phyloP scores from a whole-genome alignment of 2,888 invertebrate genomes.

The Papilio protenor region DNA sequence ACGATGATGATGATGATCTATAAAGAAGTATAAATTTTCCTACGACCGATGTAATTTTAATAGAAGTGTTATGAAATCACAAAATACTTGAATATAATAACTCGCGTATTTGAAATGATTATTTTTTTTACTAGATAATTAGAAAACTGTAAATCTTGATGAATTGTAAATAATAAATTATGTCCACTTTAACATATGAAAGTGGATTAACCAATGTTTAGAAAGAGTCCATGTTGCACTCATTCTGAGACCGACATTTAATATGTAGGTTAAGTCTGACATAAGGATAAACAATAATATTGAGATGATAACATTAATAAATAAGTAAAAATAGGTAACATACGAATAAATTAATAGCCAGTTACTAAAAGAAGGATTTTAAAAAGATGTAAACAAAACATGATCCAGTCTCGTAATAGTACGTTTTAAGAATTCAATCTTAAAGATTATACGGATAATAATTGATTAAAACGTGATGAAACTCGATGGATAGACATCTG shows the following conservation, averaged over 20 bases:
- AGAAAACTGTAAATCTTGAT: not conserved
- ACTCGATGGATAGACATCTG: too few species aligned
- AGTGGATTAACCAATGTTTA: constrained; percentile 16
- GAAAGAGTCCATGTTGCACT: not conserved
- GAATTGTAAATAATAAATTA: constrained; percentile 9
- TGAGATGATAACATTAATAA: not conserved
- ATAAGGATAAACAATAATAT: not conserved
- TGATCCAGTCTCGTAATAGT: too few species aligned
- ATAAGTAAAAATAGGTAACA: constrained; percentile 3
- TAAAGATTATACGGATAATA: not conserved
- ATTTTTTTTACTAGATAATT: not conserved
- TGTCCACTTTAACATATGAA: not conserved
- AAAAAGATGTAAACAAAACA: too few species aligned
- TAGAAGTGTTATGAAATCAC: too few species aligned
- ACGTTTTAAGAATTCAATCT: not conserved
- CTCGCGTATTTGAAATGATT: too few species aligned
- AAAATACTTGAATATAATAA: too few species aligned
- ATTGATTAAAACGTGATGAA: not conserved
- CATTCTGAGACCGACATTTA: not conserved
- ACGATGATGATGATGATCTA: too few species aligned
- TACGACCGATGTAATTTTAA: too few species aligned
- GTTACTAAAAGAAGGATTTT: too few species aligned
- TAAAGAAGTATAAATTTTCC: too few species aligned
- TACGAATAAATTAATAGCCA: not conserved
- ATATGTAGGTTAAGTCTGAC: constrained; percentile 15